A percentile compares a stretch with the other conserved stretches of the same genome.
Conservation (phyloP, 1,140 invertebrate genomes). For the Drosophila varians region DNA sequence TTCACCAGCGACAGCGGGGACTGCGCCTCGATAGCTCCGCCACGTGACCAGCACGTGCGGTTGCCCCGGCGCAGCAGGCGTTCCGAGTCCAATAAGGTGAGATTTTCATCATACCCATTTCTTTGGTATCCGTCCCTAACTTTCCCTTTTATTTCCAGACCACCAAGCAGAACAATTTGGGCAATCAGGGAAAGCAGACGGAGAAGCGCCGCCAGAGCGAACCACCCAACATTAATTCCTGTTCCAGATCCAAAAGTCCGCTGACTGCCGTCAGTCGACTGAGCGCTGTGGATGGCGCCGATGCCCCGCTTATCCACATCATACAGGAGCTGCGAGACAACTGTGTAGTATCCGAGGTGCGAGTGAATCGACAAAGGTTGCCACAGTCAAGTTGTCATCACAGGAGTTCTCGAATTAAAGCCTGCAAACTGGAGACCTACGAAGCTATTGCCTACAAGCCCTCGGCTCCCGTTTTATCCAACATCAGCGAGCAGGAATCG, state of each 20-base stretch:
- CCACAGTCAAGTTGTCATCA: constrained; percentile 8
- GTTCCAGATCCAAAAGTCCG: not conserved
- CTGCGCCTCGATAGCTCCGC: constrained; percentile 55
- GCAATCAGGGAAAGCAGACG: constrained; percentile 12
- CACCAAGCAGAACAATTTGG: constrained; percentile 40
- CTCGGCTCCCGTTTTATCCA: constrained; percentile 57
- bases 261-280: constrained; percentile 71
- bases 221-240: constrained; percentile 14
- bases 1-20: constrained; percentile 82
- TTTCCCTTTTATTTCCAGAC: constrained; percentile 12
- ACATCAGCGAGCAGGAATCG: constrained; percentile 66
- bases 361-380: constrained; percentile 69
- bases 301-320: constrained; percentile 79
- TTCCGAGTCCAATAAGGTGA: constrained; percentile 59
- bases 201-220: constrained; percentile 17
- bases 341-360: constrained; percentile 77
- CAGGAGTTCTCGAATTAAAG: not conserved
- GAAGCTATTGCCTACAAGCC: constrained; percentile 40
- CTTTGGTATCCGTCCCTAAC: not conserved
- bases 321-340: constrained; percentile 79
- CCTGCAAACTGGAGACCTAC: constrained; percentile 8
- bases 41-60: constrained; percentile 73
- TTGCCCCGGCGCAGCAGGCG: constrained; percentile 64
- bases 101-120: not conserved
- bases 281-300: constrained; percentile 23